A percentile compares a stretch with the other conserved stretches of the same genome.
These are phyloP conservation scores for Latrodectus geometricus DNA, from an alignment of 1,140 invertebrate genomes.

Conservation along the genomic window DNA sequence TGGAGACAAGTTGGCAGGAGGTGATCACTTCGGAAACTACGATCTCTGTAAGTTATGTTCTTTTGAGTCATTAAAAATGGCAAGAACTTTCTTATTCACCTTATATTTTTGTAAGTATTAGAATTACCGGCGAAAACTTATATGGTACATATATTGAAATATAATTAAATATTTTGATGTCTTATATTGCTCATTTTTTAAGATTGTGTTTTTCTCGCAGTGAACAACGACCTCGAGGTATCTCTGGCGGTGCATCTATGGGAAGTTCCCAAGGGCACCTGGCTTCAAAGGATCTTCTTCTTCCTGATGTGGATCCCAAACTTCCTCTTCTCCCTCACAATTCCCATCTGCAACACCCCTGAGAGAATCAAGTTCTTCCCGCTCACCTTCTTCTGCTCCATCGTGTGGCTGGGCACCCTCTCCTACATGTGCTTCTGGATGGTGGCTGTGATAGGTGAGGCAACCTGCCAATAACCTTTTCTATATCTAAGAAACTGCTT, in stretches of 20 bases:
- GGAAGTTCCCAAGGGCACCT: conserved; percentile 24
- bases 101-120: no score
- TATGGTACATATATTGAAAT: no score
- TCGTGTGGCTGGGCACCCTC: conserved; percentile 87
- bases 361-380: conserved; percentile 84
- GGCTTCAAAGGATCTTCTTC: conserved; percentile 73
- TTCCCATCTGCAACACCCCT: conserved; percentile 81
- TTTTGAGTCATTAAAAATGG: no score
- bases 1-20: no score
- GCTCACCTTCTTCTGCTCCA: conserved; percentile 87
- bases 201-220: conserved; percentile 1
- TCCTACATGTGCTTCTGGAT: conserved; percentile 93
- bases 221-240: conserved; percentile 27
- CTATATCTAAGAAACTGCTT: no score
- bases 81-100: no score
- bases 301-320: conserved; percentile 82
- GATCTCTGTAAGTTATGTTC: no score
- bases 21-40: no score
- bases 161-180: no score
- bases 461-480: no score
- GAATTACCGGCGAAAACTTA: no score
- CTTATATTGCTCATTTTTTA: background rate
- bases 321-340: conserved; percentile 78
- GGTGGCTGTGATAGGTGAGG: conserved; percentile 89
- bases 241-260: conserved; percentile 20